A percentile compares a stretch with the other conserved stretches of the same genome.
These are phyloP conservation scores for Eudasyphora cyanicolor DNA, from an alignment of 2,888 invertebrate species.

Conservation along the genomic window DNA sequence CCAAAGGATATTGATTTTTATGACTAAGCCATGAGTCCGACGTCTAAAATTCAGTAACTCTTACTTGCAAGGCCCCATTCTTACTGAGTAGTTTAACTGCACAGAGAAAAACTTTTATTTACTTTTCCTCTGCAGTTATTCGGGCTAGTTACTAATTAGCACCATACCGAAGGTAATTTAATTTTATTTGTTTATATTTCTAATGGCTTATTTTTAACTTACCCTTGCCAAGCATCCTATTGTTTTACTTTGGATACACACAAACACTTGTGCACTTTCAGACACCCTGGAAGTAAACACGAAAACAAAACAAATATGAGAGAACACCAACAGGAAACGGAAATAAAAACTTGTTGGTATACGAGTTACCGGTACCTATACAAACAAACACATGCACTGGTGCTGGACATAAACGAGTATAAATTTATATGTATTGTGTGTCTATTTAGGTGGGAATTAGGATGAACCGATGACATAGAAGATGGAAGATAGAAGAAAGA, in stretches of 20 bases:
- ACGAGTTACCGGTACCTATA: background rate
- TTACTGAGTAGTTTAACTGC: background rate
- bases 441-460: no score
- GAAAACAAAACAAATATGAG: constrained; percentile 11
- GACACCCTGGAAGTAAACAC: background rate
- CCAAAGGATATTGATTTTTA: no score
- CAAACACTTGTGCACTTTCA: background rate
- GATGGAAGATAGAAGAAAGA: no score
- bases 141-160: constrained; percentile 31
- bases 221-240: background rate
- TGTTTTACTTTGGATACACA: background rate
- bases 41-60: no score
- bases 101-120: background rate
- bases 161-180: constrained; percentile 47
- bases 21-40: no score
- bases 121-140: background rate
- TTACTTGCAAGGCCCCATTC: background rate
- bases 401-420: background rate
- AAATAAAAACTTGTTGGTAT: constrained; percentile 30
- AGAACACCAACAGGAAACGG: constrained; percentile 32
- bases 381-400: background rate
- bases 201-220: constrained; percentile 42
- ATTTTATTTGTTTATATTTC: constrained; percentile 57
- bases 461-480: no score
- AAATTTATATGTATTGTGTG: background rate